phyloP scores from a whole-genome alignment of 2,888 invertebrate genomes.

The Ichneumoninae sp. region DNA sequence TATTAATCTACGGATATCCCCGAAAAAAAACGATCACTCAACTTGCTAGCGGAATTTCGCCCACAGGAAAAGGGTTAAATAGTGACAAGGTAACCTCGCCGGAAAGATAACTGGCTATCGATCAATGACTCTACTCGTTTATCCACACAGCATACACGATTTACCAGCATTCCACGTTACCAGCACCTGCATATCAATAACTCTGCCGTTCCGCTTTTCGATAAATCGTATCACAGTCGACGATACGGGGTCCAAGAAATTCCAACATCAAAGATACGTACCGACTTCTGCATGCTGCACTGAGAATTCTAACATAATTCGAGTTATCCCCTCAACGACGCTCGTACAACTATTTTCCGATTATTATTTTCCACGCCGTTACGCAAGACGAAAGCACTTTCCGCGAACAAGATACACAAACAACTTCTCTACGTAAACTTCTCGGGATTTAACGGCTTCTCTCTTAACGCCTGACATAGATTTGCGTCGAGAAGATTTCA shows the following conservation, averaged over 20 bases:
- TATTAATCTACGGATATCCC: too few species aligned
- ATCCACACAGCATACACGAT: slow-evolving; percentile 1
- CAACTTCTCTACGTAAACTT: background rate
- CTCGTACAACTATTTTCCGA: slow-evolving; percentile 10
- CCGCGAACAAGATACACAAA: slow-evolving; percentile 1
- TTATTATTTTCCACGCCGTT: background rate
- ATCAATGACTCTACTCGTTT: slow-evolving; percentile 45
- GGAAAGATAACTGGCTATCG: slow-evolving; percentile 36
- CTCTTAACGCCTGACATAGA: background rate
- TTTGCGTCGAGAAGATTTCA: background rate
- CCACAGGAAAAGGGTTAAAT: background rate
- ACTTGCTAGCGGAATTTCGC: background rate
- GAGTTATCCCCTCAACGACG: slow-evolving; percentile 14
- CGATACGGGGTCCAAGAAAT: background rate
- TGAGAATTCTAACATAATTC: slow-evolving; percentile 76
- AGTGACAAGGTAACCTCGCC: background rate
- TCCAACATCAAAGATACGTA: slow-evolving; percentile 66
- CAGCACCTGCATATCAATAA: background rate
- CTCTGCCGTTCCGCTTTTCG: background rate
- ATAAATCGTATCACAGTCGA: background rate
- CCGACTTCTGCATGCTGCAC: slow-evolving; percentile 76
- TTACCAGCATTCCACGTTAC: background rate
- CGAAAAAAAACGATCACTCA: background rate
- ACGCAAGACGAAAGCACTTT: background rate
- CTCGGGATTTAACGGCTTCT: background rate